Conservation (phyloP, 2,888 invertebrate species). For the Andrena camellia region DNA sequence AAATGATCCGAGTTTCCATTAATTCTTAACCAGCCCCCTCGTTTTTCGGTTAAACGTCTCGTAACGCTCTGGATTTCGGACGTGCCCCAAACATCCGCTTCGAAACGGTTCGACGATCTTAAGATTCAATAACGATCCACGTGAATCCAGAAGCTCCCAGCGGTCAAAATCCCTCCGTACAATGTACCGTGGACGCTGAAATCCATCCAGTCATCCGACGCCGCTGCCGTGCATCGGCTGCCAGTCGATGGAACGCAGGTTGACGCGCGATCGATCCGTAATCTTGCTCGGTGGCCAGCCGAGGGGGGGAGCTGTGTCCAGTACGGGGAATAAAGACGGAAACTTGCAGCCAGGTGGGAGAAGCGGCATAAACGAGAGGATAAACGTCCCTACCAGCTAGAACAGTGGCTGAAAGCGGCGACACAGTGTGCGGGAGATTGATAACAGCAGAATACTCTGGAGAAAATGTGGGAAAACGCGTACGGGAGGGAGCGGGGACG, state of each 20-base stretch:
- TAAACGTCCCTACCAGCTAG: background rate
- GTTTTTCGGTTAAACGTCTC: no score
- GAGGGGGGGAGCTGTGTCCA: slow-evolving; percentile 11
- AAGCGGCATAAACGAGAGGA: background rate
- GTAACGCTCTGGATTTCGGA: no score
- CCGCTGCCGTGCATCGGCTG: slow-evolving; percentile 33
- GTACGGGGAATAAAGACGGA: background rate
- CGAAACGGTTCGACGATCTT: no score
- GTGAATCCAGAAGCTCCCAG: slow-evolving; percentile 37
- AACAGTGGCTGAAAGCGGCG: background rate
- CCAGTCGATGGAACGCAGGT: slow-evolving; percentile 48
- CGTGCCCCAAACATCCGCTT: no score
- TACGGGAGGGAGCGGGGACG: background rate
- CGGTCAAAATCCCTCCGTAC: slow-evolving; percentile 23
- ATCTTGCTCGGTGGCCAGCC: slow-evolving; percentile 59
- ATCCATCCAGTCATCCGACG: slow-evolving; percentile 59
- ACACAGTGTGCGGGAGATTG: slow-evolving; percentile 5
- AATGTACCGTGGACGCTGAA: slow-evolving; percentile 33
- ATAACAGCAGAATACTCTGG: slow-evolving; percentile 1
- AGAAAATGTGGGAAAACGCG: slow-evolving; percentile 22
- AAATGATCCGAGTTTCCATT: slow-evolving; percentile 22
- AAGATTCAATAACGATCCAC: background rate
- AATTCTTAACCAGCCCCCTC: no score
- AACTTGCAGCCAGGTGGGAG: slow-evolving; percentile 56
- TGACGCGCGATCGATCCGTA: slow-evolving; percentile 61